phyloP scores from a whole-genome alignment of 2,888 invertebrate species.

The Spodoptera exigua region DNA sequence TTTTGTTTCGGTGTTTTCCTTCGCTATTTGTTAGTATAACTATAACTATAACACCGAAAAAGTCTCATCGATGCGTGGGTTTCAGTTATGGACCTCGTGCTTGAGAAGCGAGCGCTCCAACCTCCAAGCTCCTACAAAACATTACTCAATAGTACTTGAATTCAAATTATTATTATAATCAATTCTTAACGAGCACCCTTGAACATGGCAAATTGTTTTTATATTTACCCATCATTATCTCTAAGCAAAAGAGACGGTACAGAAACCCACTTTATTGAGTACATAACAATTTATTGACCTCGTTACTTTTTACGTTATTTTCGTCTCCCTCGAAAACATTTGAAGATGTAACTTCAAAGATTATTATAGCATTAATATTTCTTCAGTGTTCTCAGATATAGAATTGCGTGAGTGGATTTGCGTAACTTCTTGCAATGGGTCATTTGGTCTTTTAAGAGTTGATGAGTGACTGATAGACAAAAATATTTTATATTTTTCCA shows the following conservation, averaged over 20 bases:
- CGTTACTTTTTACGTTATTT: conserved; percentile 57
- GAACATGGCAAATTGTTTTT: conserved; percentile 1
- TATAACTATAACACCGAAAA: too few relatives aligned
- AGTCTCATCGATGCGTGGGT: too few relatives aligned
- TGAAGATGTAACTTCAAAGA: conserved; percentile 51
- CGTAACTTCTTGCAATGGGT: not conserved
- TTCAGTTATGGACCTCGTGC: too few relatives aligned
- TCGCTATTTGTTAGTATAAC: too few relatives aligned
- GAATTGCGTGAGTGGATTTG: conserved; percentile 1
- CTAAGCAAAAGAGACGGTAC: conserved; percentile 27
- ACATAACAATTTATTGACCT: conserved; percentile 52
- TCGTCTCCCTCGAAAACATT: conserved; percentile 36
- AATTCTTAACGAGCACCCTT: not conserved
- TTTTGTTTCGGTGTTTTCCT: too few relatives aligned
- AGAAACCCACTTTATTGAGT: conserved; percentile 25
- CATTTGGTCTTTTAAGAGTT: conserved; percentile 1
- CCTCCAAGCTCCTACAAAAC: too few relatives aligned
- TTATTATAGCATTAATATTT: conserved; percentile 37
- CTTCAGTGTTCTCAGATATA: conserved; percentile 16
- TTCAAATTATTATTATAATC: too few relatives aligned
- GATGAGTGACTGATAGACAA: too few relatives aligned
- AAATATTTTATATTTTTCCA: too few relatives aligned
- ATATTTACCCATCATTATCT: conserved; percentile 22
- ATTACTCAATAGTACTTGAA: too few relatives aligned
- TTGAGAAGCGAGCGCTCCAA: too few relatives aligned